Evolutionary conservation across 2,113 vertebrate genomes (phyloP), one percentile per base, ranked within the genome.

Genomic region (Poeciliopsis occidentalis): DNA sequence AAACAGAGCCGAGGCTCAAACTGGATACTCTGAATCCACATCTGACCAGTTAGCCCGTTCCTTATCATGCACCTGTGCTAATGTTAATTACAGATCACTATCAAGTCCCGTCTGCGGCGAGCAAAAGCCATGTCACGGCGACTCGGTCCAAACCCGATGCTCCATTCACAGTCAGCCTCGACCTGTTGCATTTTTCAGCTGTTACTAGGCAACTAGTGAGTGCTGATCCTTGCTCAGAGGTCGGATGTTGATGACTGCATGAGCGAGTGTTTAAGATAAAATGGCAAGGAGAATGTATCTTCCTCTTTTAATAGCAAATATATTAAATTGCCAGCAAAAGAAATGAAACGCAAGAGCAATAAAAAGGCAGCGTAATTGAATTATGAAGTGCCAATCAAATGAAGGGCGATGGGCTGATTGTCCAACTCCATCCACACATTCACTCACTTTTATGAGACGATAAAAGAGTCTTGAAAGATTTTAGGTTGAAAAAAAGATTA

Each of bases 201-300:
- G 87, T 89, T 88, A 64, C 86, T 81, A 91, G 77, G 88, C 88
- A 89, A 91, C 86, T 12, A 32, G 51, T 71, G 27, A 1, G 29
- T 76, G 62, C 69, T 30, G 63, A 73, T 68, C 47, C 71, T 22
- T 29, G 37, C 57, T 24, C 37, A 13, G 64, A 27, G 72, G 80
- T 79, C 80, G 63, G 73, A 31, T 66, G 62, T n/a, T 47, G 63
- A 31, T 64, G 29, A 65, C 0, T 2, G 19, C 12, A 65, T 51
- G n/a, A 78, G 32, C 44, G 19, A 47, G 15, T 47, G 17, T 2
- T 47, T 47, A 44, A 44, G 17, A 44, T 13, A 47, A 47, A 19
- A 47, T 47, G 17, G 44, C 44, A 47, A 19, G 0, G 44, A 47
- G 44, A 47, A 19, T 47, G 17, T 47, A 47, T 47, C 19, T 47